Base-by-base conservation (phyloP, 2,888 invertebrate species). In the Aleiodes testaceus region DNA sequence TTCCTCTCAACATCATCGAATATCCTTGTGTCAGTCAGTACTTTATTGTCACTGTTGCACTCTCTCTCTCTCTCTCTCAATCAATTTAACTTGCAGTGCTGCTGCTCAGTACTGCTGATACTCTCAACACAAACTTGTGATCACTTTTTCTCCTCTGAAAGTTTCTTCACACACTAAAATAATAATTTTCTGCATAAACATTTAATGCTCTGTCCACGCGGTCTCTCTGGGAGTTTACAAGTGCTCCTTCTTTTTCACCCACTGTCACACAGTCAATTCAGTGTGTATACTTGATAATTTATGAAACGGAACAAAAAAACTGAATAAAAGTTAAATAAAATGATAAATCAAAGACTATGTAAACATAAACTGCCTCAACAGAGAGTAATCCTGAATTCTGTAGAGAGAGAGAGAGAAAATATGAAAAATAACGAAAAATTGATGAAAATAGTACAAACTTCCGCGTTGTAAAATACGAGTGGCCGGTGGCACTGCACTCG, bases 401-500 rank as follows among this genome's bases (percentile, higher is more conserved):
- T n/a, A n/a, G 3, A 63, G 22, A 6, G 30, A 42, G 20, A 18
- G 18, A 22, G 14, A 0, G 49, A 47, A 14, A n/a, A 50, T 36
- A 18, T 36, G 30, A 44, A 30, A 49, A 47, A 66, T 44, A 50
- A 61, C 36, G 16, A 59, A 47, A 61, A 53, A 66, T 20, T 22
- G 14, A 26, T 16, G 36, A 16, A 36, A 64, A 64, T 50, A 50
- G 50, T 50, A 64, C 47, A 18, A 68, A 67, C 55, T 67, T 59
- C 55, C 68, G 59, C 59, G 68, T 59, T 68, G 59, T 68, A 47
- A 18, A 30, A 53, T 65, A 69, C 30, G 53, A 36, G 55, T 65
- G 30, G 69, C 65, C 69, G 65, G 65, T 70, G 45, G 61, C 66
- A 66, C 66, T 61, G 66, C 70, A 66, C 70, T 66, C 55, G 26